Conservation (phyloP, 1,140 invertebrate species). For the Pogonus chalceus region DNA sequence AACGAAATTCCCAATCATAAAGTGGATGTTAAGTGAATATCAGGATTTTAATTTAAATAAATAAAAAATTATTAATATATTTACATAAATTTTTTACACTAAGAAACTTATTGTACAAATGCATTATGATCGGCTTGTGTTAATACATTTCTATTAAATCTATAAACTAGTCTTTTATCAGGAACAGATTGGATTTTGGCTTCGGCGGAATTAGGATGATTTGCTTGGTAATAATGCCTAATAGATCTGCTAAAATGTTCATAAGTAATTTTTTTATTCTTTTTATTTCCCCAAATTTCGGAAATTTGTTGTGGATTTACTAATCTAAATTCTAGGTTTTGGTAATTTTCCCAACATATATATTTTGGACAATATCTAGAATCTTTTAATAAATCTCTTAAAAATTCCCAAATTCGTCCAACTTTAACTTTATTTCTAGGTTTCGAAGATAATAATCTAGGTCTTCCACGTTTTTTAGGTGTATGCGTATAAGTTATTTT, state of each 20-base stretch:
- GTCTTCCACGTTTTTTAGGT: neutral
- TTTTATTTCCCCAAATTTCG: slow-evolving; percentile 75
- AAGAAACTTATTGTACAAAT: neutral
- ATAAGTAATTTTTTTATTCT: slow-evolving; percentile 61
- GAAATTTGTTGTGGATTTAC: slow-evolving; percentile 80
- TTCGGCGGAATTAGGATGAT: too few species aligned
- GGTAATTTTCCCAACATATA: slow-evolving; percentile 81
- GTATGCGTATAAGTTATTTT: neutral
- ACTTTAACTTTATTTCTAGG: neutral
- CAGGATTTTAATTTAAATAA: slow-evolving; percentile 3
- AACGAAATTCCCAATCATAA: too few species aligned
- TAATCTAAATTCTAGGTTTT: slow-evolving; percentile 78
- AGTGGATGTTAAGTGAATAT: slow-evolving; percentile 6
- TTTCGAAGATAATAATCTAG: neutral
- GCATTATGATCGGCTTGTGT: slow-evolving; percentile 1
- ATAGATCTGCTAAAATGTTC: slow-evolving; percentile 21
- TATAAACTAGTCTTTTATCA: slow-evolving; percentile 73
- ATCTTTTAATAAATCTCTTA: slow-evolving; percentile 66
- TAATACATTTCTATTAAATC: slow-evolving; percentile 63
- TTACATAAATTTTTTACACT: neutral
- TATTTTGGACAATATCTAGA: slow-evolving; percentile 65
- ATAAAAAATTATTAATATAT: neutral
- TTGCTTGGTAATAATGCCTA: slow-evolving; percentile 78
- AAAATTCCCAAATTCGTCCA: slow-evolving; percentile 51
- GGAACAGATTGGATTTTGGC: slow-evolving; percentile 73